These are phyloP conservation scores for Peromyscus californicus DNA, from an alignment of 2,113 vertebrate genomes.

Conservation along the genomic window DNA sequence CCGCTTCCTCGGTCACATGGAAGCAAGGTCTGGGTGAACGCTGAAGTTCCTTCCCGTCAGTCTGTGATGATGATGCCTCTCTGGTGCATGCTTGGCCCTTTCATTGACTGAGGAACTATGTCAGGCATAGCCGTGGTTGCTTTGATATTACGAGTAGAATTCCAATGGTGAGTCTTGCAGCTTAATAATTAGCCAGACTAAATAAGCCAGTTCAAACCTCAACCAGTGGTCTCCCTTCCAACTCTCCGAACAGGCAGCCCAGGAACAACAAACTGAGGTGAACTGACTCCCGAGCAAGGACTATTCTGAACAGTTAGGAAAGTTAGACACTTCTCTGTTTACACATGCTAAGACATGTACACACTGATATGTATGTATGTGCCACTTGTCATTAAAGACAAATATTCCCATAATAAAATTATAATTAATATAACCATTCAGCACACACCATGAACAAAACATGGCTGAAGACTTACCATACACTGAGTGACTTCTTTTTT, in stretches of 20 bases:
- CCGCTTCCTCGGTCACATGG: background rate
- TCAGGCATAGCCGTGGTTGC: conserved; percentile 76
- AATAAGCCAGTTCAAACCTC: conserved; percentile 84
- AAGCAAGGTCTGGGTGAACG: accelerated
- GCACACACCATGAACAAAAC: background rate
- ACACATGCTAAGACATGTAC: background rate
- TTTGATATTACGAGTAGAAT: conserved; percentile 73
- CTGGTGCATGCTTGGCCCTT: conserved; percentile 47
- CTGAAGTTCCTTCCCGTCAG: background rate
- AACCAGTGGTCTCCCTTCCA: conserved; percentile 76
- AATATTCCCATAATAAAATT: conserved; percentile 6
- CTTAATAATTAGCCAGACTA: conserved; percentile 83
- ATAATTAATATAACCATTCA: background rate
- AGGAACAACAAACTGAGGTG: conserved; percentile 70
- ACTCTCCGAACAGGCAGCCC: conserved; percentile 71
- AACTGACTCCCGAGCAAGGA: conserved; percentile 81
- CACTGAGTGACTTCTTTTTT: background rate
- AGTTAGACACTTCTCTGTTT: conserved; percentile 69
- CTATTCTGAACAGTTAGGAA: conserved; percentile 81
- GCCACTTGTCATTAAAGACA: background rate
- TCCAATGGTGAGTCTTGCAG: conserved; percentile 75
- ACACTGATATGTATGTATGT: background rate
- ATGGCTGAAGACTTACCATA: background rate
- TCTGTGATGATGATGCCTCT: background rate
- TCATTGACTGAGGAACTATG: conserved; percentile 77